phyloP scores from a whole-genome alignment of 2,113 vertebrate genomes.

The Leuciscus idus region DNA sequence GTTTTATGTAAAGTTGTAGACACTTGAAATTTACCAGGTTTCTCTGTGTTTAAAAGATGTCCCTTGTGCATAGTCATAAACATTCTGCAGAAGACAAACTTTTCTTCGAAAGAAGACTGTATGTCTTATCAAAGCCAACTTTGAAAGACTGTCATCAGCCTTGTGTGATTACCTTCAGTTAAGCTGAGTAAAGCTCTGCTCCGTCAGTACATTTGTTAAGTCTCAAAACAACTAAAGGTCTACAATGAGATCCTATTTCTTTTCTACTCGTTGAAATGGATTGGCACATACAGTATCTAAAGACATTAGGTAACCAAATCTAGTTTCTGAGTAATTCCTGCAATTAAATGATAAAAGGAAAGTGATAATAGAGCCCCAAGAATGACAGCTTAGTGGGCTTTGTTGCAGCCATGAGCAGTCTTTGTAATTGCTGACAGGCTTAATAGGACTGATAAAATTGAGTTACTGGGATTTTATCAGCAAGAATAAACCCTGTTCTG shows the following conservation, averaged over 20 bases:
- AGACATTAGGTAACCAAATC: constrained; percentile 66
- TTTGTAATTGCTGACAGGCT: constrained; percentile 57
- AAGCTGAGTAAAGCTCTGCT: constrained; percentile 26
- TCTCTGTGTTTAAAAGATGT: constrained; percentile 1
- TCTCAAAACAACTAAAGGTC: constrained; percentile 4
- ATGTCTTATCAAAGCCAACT: constrained; percentile 3
- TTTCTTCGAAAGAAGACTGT: background rate
- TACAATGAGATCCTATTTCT: constrained; percentile 45
- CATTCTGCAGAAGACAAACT: background rate
- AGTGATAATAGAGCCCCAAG: constrained; percentile 53
- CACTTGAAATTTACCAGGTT: background rate
- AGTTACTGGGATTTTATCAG: constrained; percentile 53
- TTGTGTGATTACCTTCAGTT: constrained; percentile 25
- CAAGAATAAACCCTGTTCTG: constrained; percentile 36
- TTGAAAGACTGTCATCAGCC: background rate
- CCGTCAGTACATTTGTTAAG: constrained; percentile 2
- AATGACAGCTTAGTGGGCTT: constrained; percentile 58
- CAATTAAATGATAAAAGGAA: constrained; percentile 68
- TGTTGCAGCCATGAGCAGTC: constrained; percentile 43
- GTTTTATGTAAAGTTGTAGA: background rate
- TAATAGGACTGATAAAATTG: constrained; percentile 55
- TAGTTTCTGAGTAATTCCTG: constrained; percentile 61
- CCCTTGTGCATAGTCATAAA: background rate
- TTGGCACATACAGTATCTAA: constrained; percentile 49
- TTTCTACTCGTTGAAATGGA: constrained; percentile 42